Evolutionary conservation across 2,797 vertebrate genomes (phyloP), one percentile per base, ranked within the genome.

Genomic region (Mormyrus hasselquistii): DNA sequence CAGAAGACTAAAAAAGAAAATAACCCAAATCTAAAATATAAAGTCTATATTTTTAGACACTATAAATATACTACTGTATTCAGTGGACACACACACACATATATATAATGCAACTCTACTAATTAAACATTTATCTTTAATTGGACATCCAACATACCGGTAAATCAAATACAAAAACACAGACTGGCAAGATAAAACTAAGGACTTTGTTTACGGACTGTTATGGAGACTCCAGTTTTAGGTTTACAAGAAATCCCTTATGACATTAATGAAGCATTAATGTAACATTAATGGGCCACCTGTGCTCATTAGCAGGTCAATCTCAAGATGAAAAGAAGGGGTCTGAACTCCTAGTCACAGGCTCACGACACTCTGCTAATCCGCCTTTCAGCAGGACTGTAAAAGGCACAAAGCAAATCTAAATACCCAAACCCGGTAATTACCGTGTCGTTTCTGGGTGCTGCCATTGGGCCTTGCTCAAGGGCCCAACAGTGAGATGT

Each of bases 41-140:
- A 84, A 53, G 22, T 50, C n/a, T 52, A 29, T 86, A 86, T 86
- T 86, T 86, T 86, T 86, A 86, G 47, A 50, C 6, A n/a, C 41
- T 5, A 16, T 79, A 41, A 79, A 41, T 41, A 44, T n/a, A 79
- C 38, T 47, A n/a, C 34, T 79, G 73, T 79, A 16, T 14, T 38
- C 65, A 34, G 65, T 38, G 65, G 29, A 34, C 3, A 69, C 22
- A 62, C 59, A 65, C 59, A 65, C 0, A 65, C 59, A 65, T 3
- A 59, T 6, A 62, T 7, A 62, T 25, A 62, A 6, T 34, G 65
- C 62, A 25, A 69, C 25, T 69, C 25, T 12, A 69, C 25, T 29
- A 69, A 69, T 69, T 65, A 65, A 65, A 25, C 29, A 73, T 76
- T 38, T 16, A 76, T 76, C 8, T 76, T 38, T 47, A 16, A 79